Evolutionary conservation across 2,113 vertebrate species (phyloP).

Genomic region (Myxocyprinus asiaticus): DNA sequence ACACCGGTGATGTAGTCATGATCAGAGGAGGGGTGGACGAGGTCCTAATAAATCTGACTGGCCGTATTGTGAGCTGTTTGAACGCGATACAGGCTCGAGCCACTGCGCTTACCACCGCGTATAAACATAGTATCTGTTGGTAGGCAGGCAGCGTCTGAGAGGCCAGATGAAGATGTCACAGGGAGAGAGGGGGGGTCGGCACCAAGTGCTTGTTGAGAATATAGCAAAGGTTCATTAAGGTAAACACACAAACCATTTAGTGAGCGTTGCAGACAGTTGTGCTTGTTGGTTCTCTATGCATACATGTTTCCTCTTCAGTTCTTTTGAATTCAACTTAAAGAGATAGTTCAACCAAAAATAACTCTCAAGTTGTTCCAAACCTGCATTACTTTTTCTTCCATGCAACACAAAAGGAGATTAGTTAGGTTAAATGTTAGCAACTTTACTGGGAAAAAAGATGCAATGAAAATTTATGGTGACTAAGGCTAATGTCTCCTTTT

Average conservation of each 20-base stretch:
- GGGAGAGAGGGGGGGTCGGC: conserved; percentile 46
- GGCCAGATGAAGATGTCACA: conserved; percentile 67
- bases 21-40: conserved; percentile 60
- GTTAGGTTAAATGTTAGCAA: no score
- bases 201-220: not conserved
- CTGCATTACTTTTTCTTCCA: no score
- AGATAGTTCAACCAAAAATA: no score
- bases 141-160: conserved; percentile 73
- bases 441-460: no score
- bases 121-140: conserved; percentile 84
- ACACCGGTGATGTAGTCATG: conserved; percentile 65
- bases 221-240: conserved; percentile 18
- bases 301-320: not conserved
- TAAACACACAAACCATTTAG: not conserved
- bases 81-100: conserved; percentile 74
- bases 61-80: conserved; percentile 69
- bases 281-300: no score
- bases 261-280: not conserved
- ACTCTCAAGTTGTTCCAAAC: no score
- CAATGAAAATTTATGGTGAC: no score
- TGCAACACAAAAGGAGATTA: no score
- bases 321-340: not conserved
- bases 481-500: no score
- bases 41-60: conserved; percentile 67
- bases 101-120: conserved; percentile 73